These are phyloP conservation scores for Nyctereutes procyonoides DNA, from an alignment of 2,113 vertebrate genomes.

Conservation along the genomic window DNA sequence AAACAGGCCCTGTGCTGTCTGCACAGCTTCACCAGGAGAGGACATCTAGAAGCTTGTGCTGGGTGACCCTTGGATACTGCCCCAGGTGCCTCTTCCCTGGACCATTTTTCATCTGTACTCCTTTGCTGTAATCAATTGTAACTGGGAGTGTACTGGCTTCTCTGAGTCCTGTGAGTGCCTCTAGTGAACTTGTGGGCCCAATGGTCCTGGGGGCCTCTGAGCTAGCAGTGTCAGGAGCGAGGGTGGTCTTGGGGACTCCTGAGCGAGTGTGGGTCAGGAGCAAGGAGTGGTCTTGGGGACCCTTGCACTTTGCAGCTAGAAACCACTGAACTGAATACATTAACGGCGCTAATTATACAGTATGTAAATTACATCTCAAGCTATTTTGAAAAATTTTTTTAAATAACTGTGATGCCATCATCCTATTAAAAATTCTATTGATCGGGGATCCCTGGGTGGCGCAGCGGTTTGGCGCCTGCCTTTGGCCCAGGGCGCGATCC, in stretches of 20 bases:
- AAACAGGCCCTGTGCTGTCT: background rate
- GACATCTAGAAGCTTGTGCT: background rate
- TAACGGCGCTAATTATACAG: background rate
- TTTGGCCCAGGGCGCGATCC: too few relatives aligned
- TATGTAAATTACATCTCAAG: background rate
- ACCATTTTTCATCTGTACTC: background rate
- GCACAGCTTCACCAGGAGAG: too few relatives aligned
- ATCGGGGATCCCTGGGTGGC: too few relatives aligned
- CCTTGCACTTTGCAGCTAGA: background rate
- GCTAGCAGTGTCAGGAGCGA: background rate
- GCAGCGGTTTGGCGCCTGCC: too few relatives aligned
- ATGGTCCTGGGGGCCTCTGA: background rate
- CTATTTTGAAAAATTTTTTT: background rate
- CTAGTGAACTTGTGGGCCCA: background rate
- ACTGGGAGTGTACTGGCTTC: background rate
- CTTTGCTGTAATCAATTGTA: background rate
- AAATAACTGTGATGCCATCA: background rate
- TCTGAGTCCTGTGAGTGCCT: background rate
- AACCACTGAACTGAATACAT: background rate
- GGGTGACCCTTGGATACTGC: background rate
- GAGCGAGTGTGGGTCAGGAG: background rate
- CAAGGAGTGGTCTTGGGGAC: background rate
- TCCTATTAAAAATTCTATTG: background rate
- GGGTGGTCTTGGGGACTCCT: background rate
- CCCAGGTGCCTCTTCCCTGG: accelerated